Base-by-base conservation (phyloP, 1,140 invertebrate species). In the Hypsibius dujardini region DNA sequence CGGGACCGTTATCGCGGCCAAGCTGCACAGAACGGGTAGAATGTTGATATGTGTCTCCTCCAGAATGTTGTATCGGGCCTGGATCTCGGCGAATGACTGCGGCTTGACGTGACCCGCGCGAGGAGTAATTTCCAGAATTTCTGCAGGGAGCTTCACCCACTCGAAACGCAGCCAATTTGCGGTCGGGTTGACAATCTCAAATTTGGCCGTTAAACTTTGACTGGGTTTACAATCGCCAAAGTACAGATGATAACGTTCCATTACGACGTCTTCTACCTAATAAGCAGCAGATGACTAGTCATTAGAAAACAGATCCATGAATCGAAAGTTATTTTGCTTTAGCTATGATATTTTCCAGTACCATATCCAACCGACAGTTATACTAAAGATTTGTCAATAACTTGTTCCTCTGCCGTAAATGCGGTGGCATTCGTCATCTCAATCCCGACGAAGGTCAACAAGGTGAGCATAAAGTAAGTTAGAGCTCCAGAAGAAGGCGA, bases 91-190 rank as follows among this genome's bases (percentile, higher is more conserved):
- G 50, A n/a, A 7, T 7, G 62, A 15, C 45, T 67, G 62, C 42
- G 62, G 62, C 12, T 45, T 12, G 62, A 67, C 12, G 62, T 67
- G 62, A 7, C 62, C 62, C 12, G 12, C 42, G 12, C 42, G 12
- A 3, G 62, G 62, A 7, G 42, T 67, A 3, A 67, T 12, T 7
- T 12, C 62, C 12, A 67, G 12, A 12, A 12, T 3, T 15, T 42
- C 42, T 7, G 12, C 62, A 28, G 28, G 28, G 12, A 67, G 62
- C 3, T 67, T 67, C 3, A 15, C 42, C 62, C 62, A 67, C 45
- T 67, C 62, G 62, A 15, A 67, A 42, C 62, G 62, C 12, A 67
- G 3, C 62, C 62, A 67, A 3, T 67, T 3, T 7, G 62, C 12
- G 3, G 62, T 15, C 45, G 3, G 12, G 42, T 67, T 67, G 12